A percentile compares a stretch with the other conserved stretches of the same genome.
phyloP scores from a whole-genome alignment of 2,113 vertebrate species.

The Guaruba guarouba region DNA sequence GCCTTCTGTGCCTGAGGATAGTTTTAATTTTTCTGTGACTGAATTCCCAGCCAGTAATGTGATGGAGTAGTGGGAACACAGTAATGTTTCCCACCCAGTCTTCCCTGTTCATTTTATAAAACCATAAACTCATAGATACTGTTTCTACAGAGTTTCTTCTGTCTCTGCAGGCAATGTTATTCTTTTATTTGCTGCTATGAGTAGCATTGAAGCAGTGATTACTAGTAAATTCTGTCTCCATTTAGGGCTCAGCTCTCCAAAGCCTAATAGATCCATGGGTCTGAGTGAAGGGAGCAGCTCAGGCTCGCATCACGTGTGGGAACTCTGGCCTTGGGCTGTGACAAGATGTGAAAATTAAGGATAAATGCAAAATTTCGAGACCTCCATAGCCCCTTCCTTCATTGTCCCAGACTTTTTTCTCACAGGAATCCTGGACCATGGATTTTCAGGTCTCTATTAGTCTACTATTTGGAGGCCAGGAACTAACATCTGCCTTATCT shows the following conservation, averaged over 20 bases:
- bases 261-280: not conserved
- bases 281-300: not conserved
- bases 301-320: accelerated
- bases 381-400: not conserved
- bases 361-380: not conserved
- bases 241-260: not conserved
- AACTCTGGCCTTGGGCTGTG: not conserved
- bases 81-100: not conserved
- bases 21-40: not conserved
- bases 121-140: not conserved
- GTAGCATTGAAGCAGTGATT: not conserved
- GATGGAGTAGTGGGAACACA: not conserved
- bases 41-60: not conserved
- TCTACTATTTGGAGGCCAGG: not conserved
- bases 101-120: not conserved
- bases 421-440: not conserved
- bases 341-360: not conserved
- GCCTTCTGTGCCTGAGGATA: not conserved
- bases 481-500: not conserved
- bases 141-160: not conserved
- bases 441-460: not conserved
- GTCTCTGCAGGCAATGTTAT: not conserved
- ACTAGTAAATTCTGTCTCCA: not conserved
- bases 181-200: not conserved
- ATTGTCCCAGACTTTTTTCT: not conserved